Conservation (phyloP, 2,888 invertebrate species). For the Volucella zonaria region DNA sequence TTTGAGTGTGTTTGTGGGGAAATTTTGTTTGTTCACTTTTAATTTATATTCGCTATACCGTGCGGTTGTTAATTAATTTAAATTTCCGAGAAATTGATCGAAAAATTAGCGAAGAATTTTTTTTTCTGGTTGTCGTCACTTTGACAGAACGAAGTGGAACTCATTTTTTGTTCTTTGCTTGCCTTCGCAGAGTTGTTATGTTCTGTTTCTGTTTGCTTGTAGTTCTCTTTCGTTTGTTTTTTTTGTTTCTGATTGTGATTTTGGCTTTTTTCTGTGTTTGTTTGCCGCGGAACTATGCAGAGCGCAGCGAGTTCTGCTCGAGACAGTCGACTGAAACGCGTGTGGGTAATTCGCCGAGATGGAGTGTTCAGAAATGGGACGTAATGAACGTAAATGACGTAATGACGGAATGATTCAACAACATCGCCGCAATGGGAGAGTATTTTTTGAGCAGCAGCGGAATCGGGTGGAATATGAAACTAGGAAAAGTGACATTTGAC, state of each 20-base stretch:
- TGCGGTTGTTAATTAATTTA: too few relatives aligned
- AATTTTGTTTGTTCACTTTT: conserved; percentile 14
- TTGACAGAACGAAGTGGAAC: conserved; percentile 44
- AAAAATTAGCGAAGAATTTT: too few relatives aligned
- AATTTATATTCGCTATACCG: too few relatives aligned
- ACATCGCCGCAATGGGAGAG: conserved; percentile 6
- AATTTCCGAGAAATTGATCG: too few relatives aligned
- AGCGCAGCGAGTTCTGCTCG: conserved; percentile 44
- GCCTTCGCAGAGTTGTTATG: background rate
- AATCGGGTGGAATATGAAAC: conserved; percentile 32
- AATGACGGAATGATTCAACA: conserved; percentile 28
- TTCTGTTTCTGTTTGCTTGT: conserved; percentile 13
- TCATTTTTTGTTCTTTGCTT: conserved; percentile 36
- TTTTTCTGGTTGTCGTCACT: conserved; percentile 3
- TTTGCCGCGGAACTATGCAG: conserved; percentile 18
- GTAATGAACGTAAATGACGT: conserved; percentile 9
- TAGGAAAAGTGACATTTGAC: conserved; percentile 13
- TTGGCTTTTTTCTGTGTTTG: conserved; percentile 7
- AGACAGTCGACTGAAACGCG: conserved; percentile 41
- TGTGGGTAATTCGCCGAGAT: conserved; percentile 18
- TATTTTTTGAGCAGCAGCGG: background rate
- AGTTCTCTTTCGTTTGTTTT: background rate
- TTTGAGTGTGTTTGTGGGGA: conserved; percentile 18
- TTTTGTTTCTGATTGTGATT: background rate
- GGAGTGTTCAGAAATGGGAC: conserved; percentile 28